These are phyloP conservation scores for Cotesia typhae DNA, from an alignment of 1,140 invertebrate species.

Conservation along the genomic window DNA sequence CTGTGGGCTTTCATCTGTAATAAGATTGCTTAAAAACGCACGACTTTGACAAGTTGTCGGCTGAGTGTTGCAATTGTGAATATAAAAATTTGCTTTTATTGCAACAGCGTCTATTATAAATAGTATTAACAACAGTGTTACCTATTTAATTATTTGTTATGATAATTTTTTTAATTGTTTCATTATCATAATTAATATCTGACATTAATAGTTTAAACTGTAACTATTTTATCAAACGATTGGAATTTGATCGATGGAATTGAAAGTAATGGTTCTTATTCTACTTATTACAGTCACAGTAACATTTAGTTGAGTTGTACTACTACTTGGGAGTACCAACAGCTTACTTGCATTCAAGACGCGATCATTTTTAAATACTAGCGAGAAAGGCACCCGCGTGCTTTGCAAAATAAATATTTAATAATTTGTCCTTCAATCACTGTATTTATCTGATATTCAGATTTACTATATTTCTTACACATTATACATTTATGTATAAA, in stretches of 20 bases:
- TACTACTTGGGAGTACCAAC: neutral
- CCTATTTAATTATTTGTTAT: too few relatives aligned
- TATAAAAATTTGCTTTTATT: neutral
- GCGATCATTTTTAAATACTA: conserved; percentile 1
- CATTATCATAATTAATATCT: too few relatives aligned
- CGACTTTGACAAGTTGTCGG: conserved; percentile 1
- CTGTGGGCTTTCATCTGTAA: neutral
- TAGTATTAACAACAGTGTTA: neutral
- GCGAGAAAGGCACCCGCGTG: conserved; percentile 17
- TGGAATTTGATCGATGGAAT: too few relatives aligned
- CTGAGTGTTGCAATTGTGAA: neutral
- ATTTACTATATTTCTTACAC: too few relatives aligned
- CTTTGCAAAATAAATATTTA: conserved; percentile 31
- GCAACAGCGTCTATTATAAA: neutral
- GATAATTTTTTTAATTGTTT: too few relatives aligned
- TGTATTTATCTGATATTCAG: conserved; percentile 23
- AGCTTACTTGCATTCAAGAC: conserved; percentile 20
- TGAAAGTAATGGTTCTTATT: too few relatives aligned
- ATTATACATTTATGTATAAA: too few relatives aligned
- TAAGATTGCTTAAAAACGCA: neutral
- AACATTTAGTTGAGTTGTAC: too few relatives aligned
- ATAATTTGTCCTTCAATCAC: conserved; percentile 21
- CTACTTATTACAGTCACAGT: too few relatives aligned
- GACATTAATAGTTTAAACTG: too few relatives aligned
- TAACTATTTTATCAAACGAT: too few relatives aligned